Conservation (phyloP, 2,113 vertebrate species). For the Triplophysa tibetana region DNA sequence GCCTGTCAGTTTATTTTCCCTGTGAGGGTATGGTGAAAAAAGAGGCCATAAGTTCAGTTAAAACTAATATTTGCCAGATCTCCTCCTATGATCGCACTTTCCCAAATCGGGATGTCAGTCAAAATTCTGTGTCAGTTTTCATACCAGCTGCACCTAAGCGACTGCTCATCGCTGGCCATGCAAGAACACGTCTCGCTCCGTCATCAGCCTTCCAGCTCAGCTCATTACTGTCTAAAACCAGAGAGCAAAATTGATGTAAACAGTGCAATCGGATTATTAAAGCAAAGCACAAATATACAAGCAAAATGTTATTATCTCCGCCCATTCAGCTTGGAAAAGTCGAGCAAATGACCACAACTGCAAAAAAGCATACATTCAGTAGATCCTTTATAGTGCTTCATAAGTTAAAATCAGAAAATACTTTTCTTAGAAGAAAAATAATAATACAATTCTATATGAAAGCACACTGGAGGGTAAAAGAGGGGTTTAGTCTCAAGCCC, state of each 20-base stretch:
- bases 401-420: no score
- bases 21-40: constrained; percentile 29
- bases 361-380: background rate
- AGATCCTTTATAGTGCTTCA: background rate
- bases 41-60: constrained; percentile 32
- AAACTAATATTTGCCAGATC: constrained; percentile 51
- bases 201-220: background rate
- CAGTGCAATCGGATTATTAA: background rate
- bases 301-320: background rate
- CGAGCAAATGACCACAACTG: background rate
- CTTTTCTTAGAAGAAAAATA: no score
- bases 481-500: no score
- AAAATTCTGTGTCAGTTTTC: constrained; percentile 1
- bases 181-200: background rate
- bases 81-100: constrained; percentile 23
- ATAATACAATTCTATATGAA: no score
- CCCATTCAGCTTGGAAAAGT: background rate
- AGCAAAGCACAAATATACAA: background rate
- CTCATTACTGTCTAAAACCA: background rate
- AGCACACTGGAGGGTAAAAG: no score
- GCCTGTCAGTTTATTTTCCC: constrained; percentile 41
- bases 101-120: constrained; percentile 23
- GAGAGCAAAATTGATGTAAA: background rate
- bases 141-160: background rate
- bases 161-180: background rate